Conservation (phyloP, 2,888 invertebrate species). For the Drosophila testacea region DNA sequence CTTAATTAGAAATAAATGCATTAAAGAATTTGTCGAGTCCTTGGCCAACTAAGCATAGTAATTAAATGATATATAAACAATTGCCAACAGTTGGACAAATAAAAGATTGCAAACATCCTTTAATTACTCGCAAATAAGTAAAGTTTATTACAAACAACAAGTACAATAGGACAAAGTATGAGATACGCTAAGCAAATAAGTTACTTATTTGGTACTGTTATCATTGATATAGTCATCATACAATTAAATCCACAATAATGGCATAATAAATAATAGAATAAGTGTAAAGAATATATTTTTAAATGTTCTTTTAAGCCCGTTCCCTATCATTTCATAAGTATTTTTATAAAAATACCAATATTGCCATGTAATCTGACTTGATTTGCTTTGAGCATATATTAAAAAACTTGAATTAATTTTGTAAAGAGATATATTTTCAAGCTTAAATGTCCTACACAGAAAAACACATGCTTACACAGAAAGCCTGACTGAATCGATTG, state of each 20-base stretch:
- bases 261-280: no score
- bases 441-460: not conserved
- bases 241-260: no score
- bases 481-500: conserved; percentile 11
- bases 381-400: not conserved
- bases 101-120: conserved; percentile 11
- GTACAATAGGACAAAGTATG: not conserved
- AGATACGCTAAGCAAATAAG: no score
- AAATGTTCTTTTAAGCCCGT: no score
- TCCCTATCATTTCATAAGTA: no score
- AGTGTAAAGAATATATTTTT: no score
- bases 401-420: not conserved
- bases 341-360: no score
- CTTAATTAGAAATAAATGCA: conserved; percentile 17
- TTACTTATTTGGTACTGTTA: no score
- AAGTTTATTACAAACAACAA: not conserved
- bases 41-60: conserved; percentile 14
- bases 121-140: not conserved
- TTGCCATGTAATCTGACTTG: not conserved
- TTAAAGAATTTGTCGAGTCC: conserved; percentile 11
- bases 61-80: conserved; percentile 28
- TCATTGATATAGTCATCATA: no score
- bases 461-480: not conserved
- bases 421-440: not conserved
- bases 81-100: conserved; percentile 1